These are phyloP conservation scores for Protonemura montana DNA, from an alignment of 2,888 invertebrate genomes.

Conservation along the genomic window DNA sequence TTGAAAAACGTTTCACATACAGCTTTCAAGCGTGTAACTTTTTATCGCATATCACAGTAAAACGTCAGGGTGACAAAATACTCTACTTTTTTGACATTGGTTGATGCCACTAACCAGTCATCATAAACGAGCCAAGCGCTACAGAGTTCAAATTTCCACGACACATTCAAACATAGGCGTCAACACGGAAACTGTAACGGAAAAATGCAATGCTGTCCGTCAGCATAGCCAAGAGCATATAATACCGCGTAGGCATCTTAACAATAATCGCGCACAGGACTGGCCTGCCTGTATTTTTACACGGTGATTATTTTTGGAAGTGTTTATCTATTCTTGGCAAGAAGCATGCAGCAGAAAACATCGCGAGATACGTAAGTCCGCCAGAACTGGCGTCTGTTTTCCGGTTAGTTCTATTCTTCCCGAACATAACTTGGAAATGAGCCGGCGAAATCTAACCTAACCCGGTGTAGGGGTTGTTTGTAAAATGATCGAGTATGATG, in stretches of 20 bases:
- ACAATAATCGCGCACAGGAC: not conserved
- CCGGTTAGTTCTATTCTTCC: not conserved
- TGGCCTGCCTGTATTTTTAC: not conserved
- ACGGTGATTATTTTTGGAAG: conserved; percentile 16
- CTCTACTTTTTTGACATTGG: too few species aligned
- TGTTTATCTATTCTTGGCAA: conserved; percentile 31
- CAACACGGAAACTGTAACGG: too few species aligned
- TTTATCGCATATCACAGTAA: too few species aligned
- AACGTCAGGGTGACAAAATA: too few species aligned
- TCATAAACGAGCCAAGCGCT: too few species aligned
- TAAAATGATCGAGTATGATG: not conserved
- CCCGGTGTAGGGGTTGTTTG: not conserved
- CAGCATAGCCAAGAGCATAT: not conserved
- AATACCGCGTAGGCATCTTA: not conserved
- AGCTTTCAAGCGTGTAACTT: too few species aligned
- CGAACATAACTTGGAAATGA: not conserved
- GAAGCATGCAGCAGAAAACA: not conserved
- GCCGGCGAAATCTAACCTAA: not conserved
- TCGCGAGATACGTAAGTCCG: not conserved
- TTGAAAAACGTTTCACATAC: too few species aligned
- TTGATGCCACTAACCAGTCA: too few species aligned
- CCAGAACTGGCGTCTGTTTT: not conserved
- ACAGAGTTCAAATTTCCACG: too few species aligned
- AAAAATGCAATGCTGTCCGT: too few species aligned
- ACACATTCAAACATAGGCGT: too few species aligned